A percentile compares a stretch with the other conserved stretches of the same genome.
Conservation (phyloP, 2,113 vertebrate genomes). For the Salvelinus alpinus region DNA sequence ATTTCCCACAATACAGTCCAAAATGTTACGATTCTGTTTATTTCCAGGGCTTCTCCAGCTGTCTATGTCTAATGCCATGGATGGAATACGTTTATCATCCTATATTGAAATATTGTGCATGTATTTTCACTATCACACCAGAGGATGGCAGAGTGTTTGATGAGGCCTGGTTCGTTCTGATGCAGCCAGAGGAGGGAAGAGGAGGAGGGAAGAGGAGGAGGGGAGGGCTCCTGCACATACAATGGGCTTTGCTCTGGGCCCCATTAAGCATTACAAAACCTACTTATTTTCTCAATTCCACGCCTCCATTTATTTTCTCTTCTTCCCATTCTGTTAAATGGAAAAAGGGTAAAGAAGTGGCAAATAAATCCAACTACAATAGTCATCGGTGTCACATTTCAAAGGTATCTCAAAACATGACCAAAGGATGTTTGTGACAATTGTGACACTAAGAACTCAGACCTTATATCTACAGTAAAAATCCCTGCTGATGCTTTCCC, state of each 20-base stretch:
- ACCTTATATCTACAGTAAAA: conserved; percentile 31
- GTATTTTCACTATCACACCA: conserved; percentile 69
- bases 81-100: no score
- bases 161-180: conserved; percentile 54
- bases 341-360: conserved; percentile 58
- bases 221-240: conserved; percentile 58
- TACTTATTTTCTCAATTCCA: conserved; percentile 67
- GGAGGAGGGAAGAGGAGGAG: conserved; percentile 10
- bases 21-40: not conserved
- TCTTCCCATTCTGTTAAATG: conserved; percentile 61
- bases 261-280: conserved; percentile 68
- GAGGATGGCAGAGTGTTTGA: conserved; percentile 75
- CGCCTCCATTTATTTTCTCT: conserved; percentile 70
- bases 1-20: no score
- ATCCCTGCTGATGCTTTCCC: conserved; percentile 38
- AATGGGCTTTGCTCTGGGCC: conserved; percentile 63
- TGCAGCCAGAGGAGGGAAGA: no score
- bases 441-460: conserved; percentile 67
- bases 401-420: conserved; percentile 70
- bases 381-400: conserved; percentile 61
- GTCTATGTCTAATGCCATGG: not conserved
- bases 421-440: conserved; percentile 70
- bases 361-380: conserved; percentile 62
- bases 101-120: conserved; percentile 15
- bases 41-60: not conserved